phyloP scores from a whole-genome alignment of 2,113 vertebrate species.

The Nettapus auritus region DNA sequence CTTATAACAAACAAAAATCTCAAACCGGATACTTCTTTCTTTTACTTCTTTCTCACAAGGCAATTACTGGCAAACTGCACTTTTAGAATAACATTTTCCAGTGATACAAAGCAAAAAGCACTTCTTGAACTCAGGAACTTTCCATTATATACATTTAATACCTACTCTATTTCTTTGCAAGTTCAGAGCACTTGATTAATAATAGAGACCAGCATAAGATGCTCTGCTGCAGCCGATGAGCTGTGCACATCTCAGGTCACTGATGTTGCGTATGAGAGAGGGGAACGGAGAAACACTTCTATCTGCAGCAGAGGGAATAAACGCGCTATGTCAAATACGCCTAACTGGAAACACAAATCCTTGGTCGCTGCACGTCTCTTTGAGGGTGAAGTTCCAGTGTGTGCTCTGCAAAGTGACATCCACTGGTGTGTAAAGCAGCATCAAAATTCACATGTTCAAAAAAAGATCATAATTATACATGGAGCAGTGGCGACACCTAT shows the following conservation, averaged over 20 bases:
- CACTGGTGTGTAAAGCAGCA: neutral
- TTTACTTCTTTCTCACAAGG: neutral
- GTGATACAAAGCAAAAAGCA: neutral
- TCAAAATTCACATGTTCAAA: neutral
- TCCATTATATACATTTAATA: accelerated
- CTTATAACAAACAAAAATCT: neutral
- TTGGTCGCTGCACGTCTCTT: neutral
- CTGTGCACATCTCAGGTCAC: neutral
- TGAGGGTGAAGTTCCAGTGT: neutral
- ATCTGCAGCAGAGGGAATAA: neutral
- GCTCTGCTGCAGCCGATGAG: neutral
- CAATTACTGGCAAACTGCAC: neutral
- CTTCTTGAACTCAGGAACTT: neutral
- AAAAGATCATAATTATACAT: neutral
- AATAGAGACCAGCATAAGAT: accelerated
- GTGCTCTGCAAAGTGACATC: neutral
- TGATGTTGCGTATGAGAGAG: accelerated
- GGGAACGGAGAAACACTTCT: accelerated
- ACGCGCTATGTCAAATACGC: accelerated
- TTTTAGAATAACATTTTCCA: neutral
- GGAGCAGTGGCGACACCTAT: slow-evolving; percentile 59
- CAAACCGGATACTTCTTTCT: neutral
- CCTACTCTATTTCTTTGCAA: neutral
- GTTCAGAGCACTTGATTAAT: neutral
- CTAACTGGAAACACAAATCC: neutral